Conservation (phyloP, 2,797 vertebrate species). For the Sebastiscus tertius region DNA sequence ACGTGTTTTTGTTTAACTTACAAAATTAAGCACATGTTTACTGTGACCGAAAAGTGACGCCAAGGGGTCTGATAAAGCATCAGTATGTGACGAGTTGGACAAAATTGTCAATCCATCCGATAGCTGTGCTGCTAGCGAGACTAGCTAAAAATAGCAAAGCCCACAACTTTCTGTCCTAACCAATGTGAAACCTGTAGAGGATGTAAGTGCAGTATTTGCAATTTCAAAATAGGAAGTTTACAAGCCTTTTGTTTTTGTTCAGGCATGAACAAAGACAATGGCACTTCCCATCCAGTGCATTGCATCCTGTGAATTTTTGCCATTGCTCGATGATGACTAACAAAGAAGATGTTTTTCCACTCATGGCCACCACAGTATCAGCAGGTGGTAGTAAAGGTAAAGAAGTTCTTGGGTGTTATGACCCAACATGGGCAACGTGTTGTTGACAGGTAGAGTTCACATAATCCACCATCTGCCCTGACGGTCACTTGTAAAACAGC, state of each 20-base stretch:
- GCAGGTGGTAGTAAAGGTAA: background rate
- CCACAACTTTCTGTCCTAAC: background rate
- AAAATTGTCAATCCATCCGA: background rate
- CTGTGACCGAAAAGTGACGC: no score
- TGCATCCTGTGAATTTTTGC: constrained; percentile 7
- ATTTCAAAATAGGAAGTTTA: constrained; percentile 40
- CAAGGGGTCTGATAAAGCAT: no score
- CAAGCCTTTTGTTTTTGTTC: constrained; percentile 19
- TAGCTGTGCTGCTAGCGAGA: no score
- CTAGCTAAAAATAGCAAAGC: background rate
- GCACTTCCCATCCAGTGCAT: constrained; percentile 15
- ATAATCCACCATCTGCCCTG: background rate
- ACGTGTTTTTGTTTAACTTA: no score
- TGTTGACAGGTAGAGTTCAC: constrained; percentile 28
- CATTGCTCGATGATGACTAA: background rate
- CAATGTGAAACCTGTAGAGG: background rate
- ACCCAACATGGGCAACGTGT: constrained; percentile 15
- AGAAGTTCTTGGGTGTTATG: background rate
- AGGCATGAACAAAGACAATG: constrained; percentile 38
- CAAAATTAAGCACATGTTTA: no score
- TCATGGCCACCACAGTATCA: background rate
- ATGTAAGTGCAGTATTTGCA: background rate
- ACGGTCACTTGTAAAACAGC: constrained; percentile 15
- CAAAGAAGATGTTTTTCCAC: background rate
- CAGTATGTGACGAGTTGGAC: no score